phyloP scores from a whole-genome alignment of 2,113 vertebrate species.

The Poicephalus meyeri region DNA sequence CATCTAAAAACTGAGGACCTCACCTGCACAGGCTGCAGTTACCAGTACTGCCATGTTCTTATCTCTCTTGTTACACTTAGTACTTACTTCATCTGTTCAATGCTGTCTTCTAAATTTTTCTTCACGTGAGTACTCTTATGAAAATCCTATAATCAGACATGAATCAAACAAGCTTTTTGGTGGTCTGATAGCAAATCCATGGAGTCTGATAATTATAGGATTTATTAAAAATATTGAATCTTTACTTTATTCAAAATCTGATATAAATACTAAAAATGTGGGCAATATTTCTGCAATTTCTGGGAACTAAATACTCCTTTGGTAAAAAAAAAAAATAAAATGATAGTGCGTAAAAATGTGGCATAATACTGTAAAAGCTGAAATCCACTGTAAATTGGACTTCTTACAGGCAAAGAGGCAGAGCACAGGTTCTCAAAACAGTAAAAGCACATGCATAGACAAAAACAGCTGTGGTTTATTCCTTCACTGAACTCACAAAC shows the following conservation, averaged over 20 bases:
- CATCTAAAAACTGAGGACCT: background rate
- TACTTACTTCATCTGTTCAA: background rate
- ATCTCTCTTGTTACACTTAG: background rate
- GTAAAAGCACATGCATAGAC: background rate
- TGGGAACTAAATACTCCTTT: background rate
- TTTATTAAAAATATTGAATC: background rate
- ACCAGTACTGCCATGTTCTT: background rate
- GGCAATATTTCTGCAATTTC: background rate
- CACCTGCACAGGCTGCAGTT: background rate
- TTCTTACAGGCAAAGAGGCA: background rate
- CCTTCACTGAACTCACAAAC: background rate
- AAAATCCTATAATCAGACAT: background rate
- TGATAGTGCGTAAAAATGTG: background rate
- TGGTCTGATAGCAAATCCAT: background rate
- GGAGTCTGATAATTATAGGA: background rate
- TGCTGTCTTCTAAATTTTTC: background rate
- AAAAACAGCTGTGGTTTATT: background rate
- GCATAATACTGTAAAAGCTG: background rate
- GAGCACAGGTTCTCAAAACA: background rate
- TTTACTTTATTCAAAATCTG: background rate
- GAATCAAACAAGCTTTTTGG: background rate
- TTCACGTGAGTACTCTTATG: background rate
- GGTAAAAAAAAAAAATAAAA: background rate
- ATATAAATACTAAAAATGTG: background rate
- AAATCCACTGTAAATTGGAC: background rate